These are phyloP conservation scores for Psittacula derbiana DNA, from an alignment of 2,797 vertebrate genomes.

Conservation along the genomic window DNA sequence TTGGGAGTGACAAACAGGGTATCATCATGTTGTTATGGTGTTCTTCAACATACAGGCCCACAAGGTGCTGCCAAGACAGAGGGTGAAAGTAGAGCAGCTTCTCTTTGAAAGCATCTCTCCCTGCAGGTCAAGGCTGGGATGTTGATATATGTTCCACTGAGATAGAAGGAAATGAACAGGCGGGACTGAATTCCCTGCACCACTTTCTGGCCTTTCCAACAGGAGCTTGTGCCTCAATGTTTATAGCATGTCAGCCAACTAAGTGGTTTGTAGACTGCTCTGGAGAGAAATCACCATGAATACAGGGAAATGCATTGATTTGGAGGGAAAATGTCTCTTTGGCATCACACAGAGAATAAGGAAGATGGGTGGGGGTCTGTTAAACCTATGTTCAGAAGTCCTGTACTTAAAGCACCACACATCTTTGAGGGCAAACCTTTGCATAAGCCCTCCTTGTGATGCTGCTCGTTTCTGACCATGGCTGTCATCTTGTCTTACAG, in stretches of 20 bases:
- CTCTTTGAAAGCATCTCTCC: not conserved
- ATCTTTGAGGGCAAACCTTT: not conserved
- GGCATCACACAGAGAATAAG: not conserved
- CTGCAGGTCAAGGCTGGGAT: not conserved
- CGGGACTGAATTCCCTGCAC: not conserved
- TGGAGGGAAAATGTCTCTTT: not conserved
- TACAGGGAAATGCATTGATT: not conserved
- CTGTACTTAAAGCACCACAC: not conserved
- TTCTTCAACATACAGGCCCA: not conserved
- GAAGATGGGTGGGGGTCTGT: not conserved
- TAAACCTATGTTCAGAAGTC: not conserved
- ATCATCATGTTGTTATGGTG: not conserved
- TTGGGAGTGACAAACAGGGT: not conserved
- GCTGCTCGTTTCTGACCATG: not conserved
- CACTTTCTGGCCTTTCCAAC: not conserved
- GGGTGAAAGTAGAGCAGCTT: not conserved
- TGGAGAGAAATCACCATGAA: not conserved
- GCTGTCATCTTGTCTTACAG: constrained; percentile 65
- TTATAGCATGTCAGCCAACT: not conserved
- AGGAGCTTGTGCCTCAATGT: not conserved
- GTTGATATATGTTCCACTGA: not conserved
- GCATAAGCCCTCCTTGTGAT: not conserved
- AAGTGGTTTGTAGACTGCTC: not conserved
- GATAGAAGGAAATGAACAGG: not conserved
- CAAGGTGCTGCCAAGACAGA: not conserved